phyloP scores from a whole-genome alignment of 2,888 invertebrate species.

The Cheiracanthium punctorium region DNA sequence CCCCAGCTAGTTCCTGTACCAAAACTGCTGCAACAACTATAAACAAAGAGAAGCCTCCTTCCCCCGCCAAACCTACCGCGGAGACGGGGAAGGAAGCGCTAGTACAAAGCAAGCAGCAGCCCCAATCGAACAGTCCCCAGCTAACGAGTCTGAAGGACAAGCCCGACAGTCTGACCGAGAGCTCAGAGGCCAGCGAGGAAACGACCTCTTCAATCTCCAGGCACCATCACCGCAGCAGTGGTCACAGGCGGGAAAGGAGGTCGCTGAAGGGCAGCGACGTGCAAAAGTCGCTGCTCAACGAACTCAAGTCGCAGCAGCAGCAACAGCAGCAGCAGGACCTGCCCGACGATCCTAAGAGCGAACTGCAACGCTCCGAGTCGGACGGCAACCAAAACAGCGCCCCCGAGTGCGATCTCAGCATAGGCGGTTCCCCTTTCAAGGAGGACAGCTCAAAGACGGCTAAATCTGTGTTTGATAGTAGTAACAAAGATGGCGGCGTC shows the following conservation, averaged over 20 bases:
- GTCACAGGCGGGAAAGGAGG: slow-evolving; percentile 43
- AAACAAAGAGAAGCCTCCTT: slow-evolving; percentile 24
- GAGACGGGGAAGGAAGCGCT: not conserved
- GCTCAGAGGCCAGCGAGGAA: slow-evolving; percentile 44
- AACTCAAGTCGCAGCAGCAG: slow-evolving; percentile 28
- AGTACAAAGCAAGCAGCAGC: not conserved
- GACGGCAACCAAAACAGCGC: slow-evolving; percentile 59
- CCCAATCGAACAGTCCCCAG: not conserved
- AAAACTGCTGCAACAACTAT: not conserved
- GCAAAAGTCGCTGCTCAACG: slow-evolving; percentile 37
- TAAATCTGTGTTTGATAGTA: slow-evolving; percentile 16
- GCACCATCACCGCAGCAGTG: slow-evolving; percentile 27
- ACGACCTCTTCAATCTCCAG: slow-evolving; percentile 4
- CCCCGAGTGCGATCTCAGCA: slow-evolving; percentile 59
- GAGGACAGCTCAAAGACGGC: slow-evolving; percentile 40
- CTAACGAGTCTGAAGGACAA: slow-evolving; percentile 24
- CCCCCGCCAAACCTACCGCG: slow-evolving; percentile 17
- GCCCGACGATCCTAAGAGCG: slow-evolving; percentile 35
- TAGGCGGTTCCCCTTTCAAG: slow-evolving; percentile 55
- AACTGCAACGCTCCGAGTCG: slow-evolving; percentile 55
- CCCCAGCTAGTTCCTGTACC: not conserved
- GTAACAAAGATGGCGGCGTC: not conserved
- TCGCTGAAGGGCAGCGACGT: slow-evolving; percentile 50
- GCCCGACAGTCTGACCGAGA: slow-evolving; percentile 47
- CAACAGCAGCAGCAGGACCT: not conserved